Evolutionary conservation across 2,888 invertebrate species (phyloP).

Genomic region (Adelognathus sp.): DNA sequence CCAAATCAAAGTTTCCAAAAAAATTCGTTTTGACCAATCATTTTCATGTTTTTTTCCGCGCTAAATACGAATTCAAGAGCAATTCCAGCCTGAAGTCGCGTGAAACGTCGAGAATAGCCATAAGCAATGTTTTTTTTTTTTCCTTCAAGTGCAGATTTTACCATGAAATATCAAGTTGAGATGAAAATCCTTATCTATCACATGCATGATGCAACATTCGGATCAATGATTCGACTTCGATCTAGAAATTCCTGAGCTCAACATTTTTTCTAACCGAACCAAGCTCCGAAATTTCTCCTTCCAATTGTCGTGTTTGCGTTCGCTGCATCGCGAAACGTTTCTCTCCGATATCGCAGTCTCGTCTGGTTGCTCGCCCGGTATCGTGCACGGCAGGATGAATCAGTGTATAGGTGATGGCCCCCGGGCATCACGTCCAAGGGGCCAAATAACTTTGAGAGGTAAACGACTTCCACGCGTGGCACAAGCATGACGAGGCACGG

Average conservation of each 20-base stretch:
- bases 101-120: no score
- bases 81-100: no score
- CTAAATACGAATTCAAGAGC: no score
- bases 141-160: no score
- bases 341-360: not conserved
- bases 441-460: slow-evolving; percentile 75
- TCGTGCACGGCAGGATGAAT: not conserved
- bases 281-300: not conserved
- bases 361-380: not conserved
- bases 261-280: not conserved
- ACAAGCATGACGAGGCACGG: slow-evolving; percentile 64
- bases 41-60: no score
- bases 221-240: not conserved
- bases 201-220: no score
- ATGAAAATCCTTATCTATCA: no score
- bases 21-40: no score
- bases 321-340: not conserved
- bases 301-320: not conserved
- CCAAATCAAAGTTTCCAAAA: no score
- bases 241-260: not conserved
- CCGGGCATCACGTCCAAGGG: slow-evolving; percentile 39
- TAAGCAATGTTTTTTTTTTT: no score
- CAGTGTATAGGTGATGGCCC: not conserved
- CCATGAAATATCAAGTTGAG: no score
- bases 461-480: slow-evolving; percentile 74